Conservation (phyloP, 2,888 invertebrate species). For the Rhagophthalmus giganteus region DNA sequence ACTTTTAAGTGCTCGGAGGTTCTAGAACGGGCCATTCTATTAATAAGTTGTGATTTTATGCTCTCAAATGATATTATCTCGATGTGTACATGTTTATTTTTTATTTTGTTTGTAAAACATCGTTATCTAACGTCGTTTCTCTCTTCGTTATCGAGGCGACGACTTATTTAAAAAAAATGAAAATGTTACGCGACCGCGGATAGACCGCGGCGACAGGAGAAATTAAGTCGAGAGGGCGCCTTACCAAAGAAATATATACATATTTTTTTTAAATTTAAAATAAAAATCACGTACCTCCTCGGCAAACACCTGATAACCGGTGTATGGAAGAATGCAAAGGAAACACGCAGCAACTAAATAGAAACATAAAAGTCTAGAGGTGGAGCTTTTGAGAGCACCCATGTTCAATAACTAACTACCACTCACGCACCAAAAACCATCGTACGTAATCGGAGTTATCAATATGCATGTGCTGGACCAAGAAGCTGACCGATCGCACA, state of each 20-base stretch:
- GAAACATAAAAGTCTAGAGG: slow-evolving; percentile 36
- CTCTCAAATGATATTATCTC: slow-evolving; percentile 17
- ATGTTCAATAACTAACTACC: slow-evolving; percentile 26
- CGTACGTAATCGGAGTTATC: slow-evolving; percentile 21
- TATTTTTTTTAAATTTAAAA: slow-evolving; percentile 2
- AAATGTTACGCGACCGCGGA: no score
- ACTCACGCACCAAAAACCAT: slow-evolving; percentile 34
- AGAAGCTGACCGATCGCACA: slow-evolving; percentile 36
- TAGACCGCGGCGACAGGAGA: no score
- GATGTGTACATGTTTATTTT: slow-evolving; percentile 5
- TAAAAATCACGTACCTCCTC: slow-evolving; percentile 33
- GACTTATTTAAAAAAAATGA: no score
- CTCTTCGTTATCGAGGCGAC: no score
- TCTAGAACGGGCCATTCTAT: slow-evolving; percentile 20
- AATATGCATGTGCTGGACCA: slow-evolving; percentile 31
- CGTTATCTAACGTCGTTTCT: no score
- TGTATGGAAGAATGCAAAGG: slow-evolving; percentile 30
- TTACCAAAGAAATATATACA: no score
- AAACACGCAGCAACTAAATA: slow-evolving; percentile 33
- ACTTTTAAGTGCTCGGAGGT: slow-evolving; percentile 25
- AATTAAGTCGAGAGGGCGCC: no score
- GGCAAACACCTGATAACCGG: slow-evolving; percentile 36
- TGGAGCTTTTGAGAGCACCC: slow-evolving; percentile 35
- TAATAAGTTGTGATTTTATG: slow-evolving; percentile 20
- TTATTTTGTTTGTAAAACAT: slow-evolving; percentile 8